Conservation (phyloP, 2,797 vertebrate species). For the Artibeus jamaicensis region DNA sequence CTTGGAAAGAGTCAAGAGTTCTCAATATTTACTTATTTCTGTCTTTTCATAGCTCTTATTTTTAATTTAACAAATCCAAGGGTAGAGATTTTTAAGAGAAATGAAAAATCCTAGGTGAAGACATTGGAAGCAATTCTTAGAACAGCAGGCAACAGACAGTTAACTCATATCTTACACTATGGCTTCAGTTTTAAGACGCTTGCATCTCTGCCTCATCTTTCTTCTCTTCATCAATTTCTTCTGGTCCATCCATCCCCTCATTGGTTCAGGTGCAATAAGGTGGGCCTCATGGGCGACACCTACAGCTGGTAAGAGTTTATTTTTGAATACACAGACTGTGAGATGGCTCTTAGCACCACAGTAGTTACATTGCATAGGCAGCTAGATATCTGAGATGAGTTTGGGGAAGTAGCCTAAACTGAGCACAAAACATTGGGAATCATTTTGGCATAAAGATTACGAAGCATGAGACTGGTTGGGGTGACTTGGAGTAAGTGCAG, state of each 20-base stretch:
- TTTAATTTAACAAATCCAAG: constrained; percentile 15
- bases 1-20: not conserved
- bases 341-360: not conserved
- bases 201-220: not conserved
- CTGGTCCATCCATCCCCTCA: not conserved
- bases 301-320: not conserved
- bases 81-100: not conserved
- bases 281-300: not conserved
- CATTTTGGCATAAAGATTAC: not conserved
- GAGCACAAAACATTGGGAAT: not conserved
- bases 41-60: not conserved
- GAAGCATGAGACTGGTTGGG: not conserved
- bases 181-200: not conserved
- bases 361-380: not conserved
- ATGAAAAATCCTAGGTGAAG: not conserved
- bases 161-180: not conserved
- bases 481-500: not conserved
- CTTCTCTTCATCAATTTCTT: not conserved
- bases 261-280: not conserved
- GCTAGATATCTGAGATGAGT: not conserved
- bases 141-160: not conserved
- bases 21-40: not conserved
- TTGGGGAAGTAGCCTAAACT: not conserved
- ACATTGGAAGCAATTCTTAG: not conserved
- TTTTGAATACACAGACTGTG: not conserved